Base-by-base conservation (phyloP, 2,797 vertebrate genomes). In the Malacoctenus gilli region DNA sequence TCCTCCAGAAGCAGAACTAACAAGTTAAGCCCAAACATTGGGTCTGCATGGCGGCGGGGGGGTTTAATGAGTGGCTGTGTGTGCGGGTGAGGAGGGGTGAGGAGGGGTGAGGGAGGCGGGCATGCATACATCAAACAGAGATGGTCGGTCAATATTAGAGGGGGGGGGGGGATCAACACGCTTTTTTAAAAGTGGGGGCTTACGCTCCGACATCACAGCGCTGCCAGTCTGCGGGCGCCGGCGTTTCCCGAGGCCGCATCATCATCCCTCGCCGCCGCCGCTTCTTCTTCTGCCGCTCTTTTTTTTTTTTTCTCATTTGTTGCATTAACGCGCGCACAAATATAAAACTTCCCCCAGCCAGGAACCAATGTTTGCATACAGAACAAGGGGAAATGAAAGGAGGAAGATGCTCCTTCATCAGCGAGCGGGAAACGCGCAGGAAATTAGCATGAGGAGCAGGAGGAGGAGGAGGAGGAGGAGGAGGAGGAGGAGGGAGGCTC, bases 1-100 rank as follows among this genome's bases (percentile, higher is more conserved):
- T 92, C 88, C 91, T 94, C 89, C 92, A 92, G 92, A 94, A 93
- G 94, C 94, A 95, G 93, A 95, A 95, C 94, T 95, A 97, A 96
- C 93, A 94, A 92, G 93, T 93, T 94, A 95, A 95, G 93, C 93
- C 94, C 92, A 93, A 94, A 94, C 94, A 93, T 89, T 95, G 95
- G 93, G 94, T 92, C 92, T 93, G 92, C 92, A 92, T 37, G 72
- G 60, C 89, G 82, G 74, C 12, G 55, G 57, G 53, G 57, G 68
- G 11, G 70, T 57, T n/a, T n/a, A n/a, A n/a, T n/a, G 14, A 16
- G 21, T 36, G 60, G 7, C 6, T 59, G 66, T 48, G 60, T 68
- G 57, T 40, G 40, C 47, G 23, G 38, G 42, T 40, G 12, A 14
- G 13, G 32, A 31, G 2, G 10, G 30, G 30, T 4, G 12, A 14